These are phyloP conservation scores for Drosophila putrida DNA, from an alignment of 2,888 invertebrate genomes.

Conservation along the genomic window DNA sequence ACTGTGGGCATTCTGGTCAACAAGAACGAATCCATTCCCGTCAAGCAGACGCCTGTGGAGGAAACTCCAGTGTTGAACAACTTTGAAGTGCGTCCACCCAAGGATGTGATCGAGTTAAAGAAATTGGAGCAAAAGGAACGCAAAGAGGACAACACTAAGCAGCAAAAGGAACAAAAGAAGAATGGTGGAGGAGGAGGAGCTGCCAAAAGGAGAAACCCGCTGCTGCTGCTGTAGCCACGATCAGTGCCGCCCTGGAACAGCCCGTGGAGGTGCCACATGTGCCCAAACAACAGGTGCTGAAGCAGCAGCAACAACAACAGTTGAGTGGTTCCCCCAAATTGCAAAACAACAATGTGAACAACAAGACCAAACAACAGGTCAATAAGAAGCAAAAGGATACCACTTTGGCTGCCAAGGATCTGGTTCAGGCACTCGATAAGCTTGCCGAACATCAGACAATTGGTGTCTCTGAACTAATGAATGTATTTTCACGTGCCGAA, in stretches of 20 bases:
- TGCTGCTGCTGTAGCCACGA: conserved; percentile 17
- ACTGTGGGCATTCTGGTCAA: conserved; percentile 83
- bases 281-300: conserved; percentile 74
- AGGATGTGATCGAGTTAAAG: conserved; percentile 89
- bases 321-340: conserved; percentile 82
- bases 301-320: conserved; percentile 73
- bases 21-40: conserved; percentile 80
- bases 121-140: conserved; percentile 76
- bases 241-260: conserved; percentile 51
- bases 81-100: conserved; percentile 92
- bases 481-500: conserved; percentile 92
- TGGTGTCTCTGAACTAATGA: conserved; percentile 89
- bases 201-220: conserved; percentile 67
- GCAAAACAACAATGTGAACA: conserved; percentile 72
- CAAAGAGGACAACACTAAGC: conserved; percentile 68
- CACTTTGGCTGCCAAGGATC: conserved; percentile 77
- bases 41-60: conserved; percentile 73
- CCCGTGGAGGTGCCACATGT: conserved; percentile 62
- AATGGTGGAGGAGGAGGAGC: conserved; percentile 35
- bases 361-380: conserved; percentile 72
- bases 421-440: conserved; percentile 83
- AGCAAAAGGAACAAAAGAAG: conserved; percentile 60
- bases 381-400: conserved; percentile 85
- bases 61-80: conserved; percentile 87
- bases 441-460: conserved; percentile 90